Evolutionary conservation across 2,113 vertebrate genomes (phyloP).

Genomic region (Odobenus rosmarus): DNA sequence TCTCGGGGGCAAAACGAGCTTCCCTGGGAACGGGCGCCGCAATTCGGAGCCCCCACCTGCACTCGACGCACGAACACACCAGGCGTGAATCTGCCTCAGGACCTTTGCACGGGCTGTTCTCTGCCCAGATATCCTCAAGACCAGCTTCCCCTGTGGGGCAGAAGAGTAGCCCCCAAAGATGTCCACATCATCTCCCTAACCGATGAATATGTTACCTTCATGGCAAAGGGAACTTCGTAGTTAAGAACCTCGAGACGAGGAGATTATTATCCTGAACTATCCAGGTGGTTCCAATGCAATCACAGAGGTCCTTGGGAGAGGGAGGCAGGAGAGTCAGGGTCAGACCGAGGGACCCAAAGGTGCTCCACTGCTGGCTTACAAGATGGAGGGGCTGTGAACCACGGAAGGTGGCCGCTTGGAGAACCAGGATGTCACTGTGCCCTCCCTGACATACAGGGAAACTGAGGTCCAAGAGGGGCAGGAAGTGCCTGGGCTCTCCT

Average conservation of each 20-base stretch:
- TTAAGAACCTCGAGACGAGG: background rate
- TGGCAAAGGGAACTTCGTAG: background rate
- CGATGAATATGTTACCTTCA: background rate
- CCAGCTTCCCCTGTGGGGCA: background rate
- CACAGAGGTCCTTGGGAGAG: background rate
- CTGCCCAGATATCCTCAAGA: background rate
- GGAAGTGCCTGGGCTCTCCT: background rate
- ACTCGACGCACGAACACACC: rapidly evolving
- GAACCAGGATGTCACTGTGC: background rate
- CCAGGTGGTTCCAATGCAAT: background rate
- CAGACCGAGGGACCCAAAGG: background rate
- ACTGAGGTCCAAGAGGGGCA: background rate
- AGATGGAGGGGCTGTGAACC: background rate
- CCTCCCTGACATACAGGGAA: background rate
- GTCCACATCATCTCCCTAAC: background rate
- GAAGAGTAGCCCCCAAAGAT: background rate
- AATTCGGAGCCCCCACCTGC: rapidly evolving
- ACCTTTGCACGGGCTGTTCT: background rate
- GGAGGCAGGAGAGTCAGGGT: background rate
- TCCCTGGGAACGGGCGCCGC: no score
- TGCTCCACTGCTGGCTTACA: background rate
- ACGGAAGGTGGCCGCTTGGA: background rate
- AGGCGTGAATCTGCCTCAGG: background rate
- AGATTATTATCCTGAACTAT: background rate
- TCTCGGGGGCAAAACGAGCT: background rate